Evolutionary conservation across 2,888 invertebrate genomes (phyloP), one percentile per base, ranked within the genome.

Genomic region (Baccha elongata): DNA sequence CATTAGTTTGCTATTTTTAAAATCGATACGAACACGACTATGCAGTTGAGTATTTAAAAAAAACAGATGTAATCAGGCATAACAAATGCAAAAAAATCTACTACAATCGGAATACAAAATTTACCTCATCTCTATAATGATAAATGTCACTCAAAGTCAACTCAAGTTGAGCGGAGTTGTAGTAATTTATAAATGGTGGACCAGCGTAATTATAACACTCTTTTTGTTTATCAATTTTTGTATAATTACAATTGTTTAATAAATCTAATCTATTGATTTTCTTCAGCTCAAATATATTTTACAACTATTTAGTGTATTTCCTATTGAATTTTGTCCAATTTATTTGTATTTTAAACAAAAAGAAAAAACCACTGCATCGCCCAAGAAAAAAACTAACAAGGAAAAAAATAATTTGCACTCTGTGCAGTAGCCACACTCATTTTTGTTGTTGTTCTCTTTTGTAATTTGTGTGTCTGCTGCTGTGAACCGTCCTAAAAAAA

Each of bases 141-240:
- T 7, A 3, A 23, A 23, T 53, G 55, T 15, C 58, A 60, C 72
- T 69, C 68, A 55, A 72, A 67, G 15, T 71, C 26, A 74, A 80
- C 74, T 67, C 48, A 60, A 72, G 17, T 73, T 62, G 83, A 78
- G 78, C 73, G 68, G 64, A 83, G 64, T 73, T 58, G 50, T 78
- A 72, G 52, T 78, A 72, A 83, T 83, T 83, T 83, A 78, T 73
- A 83, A 83, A 83, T 83, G 83, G 83, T 64, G 83, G 83, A 68
- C 29, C 62, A 52, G 68, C 35, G 55, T 78, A 73, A 73, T 83
- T 68, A 78, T 23, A 11, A 64, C 53, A 76, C 68, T 67, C 58
- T 68, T 83, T 83, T 83, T 83, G 83, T 83, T 83, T 83, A 83
- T 83, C 44, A 78, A 73, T 64, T 78, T 40, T 78, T 62, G 72